Evolutionary conservation across 2,113 vertebrate genomes (phyloP).

Genomic region (Oxyura jamaicensis): DNA sequence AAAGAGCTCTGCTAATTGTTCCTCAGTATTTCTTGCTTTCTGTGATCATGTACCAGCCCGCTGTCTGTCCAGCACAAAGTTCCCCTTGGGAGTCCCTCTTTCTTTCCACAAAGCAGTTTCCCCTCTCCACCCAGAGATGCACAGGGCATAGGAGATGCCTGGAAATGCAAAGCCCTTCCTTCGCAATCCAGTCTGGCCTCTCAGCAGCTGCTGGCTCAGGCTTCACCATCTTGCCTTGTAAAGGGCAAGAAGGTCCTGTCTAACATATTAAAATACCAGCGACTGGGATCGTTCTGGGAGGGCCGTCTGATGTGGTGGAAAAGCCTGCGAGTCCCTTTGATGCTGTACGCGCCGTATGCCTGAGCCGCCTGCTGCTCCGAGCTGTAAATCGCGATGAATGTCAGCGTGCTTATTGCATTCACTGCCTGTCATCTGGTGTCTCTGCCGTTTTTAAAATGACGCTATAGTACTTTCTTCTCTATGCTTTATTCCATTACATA

Average conservation of each 20-base stretch:
- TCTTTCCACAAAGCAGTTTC: not conserved
- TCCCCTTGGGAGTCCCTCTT: not conserved
- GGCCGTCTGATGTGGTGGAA: accelerated
- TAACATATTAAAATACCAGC: no score
- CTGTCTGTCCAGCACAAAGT: not conserved
- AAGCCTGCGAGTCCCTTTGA: not conserved
- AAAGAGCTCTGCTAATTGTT: not conserved
- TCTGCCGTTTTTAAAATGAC: accelerated
- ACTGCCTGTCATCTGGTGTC: not conserved
- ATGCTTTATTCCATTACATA: not conserved
- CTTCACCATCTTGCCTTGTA: not conserved
- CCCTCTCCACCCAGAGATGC: not conserved
- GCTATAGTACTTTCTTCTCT: not conserved
- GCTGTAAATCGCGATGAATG: not conserved
- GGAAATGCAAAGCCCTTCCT: not conserved
- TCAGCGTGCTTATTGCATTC: accelerated
- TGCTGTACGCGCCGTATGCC: accelerated
- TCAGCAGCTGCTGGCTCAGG: no score
- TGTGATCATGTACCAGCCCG: accelerated
- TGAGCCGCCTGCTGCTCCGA: accelerated
- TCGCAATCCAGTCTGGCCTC: not conserved
- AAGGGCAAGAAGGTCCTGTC: not conserved
- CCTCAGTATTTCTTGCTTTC: not conserved
- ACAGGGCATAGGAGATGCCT: not conserved
- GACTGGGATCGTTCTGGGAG: accelerated